phyloP scores from a whole-genome alignment of 2,797 vertebrate genomes.

The Megalops cyprinoides region DNA sequence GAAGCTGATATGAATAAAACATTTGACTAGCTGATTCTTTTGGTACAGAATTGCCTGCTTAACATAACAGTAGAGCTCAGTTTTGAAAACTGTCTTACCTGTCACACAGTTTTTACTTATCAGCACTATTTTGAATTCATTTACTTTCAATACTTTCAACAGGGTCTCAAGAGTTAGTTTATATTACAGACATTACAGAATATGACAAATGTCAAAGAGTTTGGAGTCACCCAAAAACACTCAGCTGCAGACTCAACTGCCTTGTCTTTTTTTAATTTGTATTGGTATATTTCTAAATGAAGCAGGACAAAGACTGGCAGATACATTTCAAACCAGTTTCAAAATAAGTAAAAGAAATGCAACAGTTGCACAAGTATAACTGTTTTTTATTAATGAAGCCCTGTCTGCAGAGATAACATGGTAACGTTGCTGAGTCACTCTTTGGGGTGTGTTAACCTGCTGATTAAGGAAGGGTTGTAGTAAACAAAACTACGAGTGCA shows the following conservation, averaged over 20 bases:
- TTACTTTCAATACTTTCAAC: not conserved
- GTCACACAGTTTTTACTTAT: not conserved
- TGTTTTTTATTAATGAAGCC: constrained; percentile 1
- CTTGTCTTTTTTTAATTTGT: not conserved
- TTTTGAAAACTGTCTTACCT: not conserved
- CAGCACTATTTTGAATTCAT: not conserved
- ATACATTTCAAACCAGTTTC: not conserved
- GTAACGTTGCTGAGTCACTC: constrained; percentile 13
- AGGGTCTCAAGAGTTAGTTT: not conserved
- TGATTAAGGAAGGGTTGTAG: constrained; percentile 15
- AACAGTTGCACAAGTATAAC: not conserved
- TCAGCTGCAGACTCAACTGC: not conserved
- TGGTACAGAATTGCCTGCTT: not conserved
- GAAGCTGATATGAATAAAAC: too few species aligned
- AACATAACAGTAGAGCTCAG: not conserved
- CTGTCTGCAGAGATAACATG: constrained; percentile 30
- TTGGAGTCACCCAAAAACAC: not conserved
- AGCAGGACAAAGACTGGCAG: not conserved
- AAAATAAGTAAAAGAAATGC: not conserved
- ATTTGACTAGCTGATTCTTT: not conserved
- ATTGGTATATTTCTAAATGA: not conserved
- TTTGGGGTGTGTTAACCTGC: not conserved
- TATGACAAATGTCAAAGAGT: not conserved
- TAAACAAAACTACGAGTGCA: not conserved
- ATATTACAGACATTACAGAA: not conserved